Evolutionary conservation across 2,113 vertebrate species (phyloP).

Genomic region (Hystrix brachyura): DNA sequence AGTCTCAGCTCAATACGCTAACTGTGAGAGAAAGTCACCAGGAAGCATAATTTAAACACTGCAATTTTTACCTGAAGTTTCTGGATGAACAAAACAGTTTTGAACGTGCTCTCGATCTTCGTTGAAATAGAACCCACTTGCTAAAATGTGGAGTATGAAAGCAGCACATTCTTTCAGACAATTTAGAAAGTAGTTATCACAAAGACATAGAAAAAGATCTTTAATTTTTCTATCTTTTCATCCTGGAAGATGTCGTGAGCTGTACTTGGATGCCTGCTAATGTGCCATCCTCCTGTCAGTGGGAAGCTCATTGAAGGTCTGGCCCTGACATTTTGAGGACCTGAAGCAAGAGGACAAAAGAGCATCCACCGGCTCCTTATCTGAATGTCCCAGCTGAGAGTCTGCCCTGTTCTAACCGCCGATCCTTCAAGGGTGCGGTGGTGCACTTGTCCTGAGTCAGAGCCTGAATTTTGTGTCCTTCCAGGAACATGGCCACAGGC

Average conservation of each 20-base stretch:
- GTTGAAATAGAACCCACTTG: not conserved
- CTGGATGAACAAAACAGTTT: constrained; percentile 22
- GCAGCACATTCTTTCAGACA: not conserved
- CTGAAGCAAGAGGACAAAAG: not conserved
- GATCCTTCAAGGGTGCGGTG: accelerated
- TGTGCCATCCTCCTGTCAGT: accelerated
- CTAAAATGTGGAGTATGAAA: not conserved
- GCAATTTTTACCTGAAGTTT: constrained; percentile 53
- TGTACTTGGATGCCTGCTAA: not conserved
- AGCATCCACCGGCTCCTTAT: accelerated
- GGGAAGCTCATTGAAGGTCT: accelerated
- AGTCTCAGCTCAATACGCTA: not conserved
- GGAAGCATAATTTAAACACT: not conserved
- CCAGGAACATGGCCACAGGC: accelerated
- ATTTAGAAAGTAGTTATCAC: not conserved
- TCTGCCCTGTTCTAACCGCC: too few species aligned
- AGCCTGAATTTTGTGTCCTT: accelerated
- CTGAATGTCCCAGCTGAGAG: accelerated
- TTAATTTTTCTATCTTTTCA: not conserved
- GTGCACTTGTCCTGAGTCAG: accelerated
- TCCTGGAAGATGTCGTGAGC: not conserved
- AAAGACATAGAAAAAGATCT: not conserved
- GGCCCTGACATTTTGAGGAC: not conserved
- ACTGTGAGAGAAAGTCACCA: not conserved
- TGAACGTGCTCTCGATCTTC: not conserved